A percentile compares a stretch with the other conserved stretches of the same genome.
Evolutionary conservation across 2,113 vertebrate genomes (phyloP).

Genomic region (Syrmaticus mikado): DNA sequence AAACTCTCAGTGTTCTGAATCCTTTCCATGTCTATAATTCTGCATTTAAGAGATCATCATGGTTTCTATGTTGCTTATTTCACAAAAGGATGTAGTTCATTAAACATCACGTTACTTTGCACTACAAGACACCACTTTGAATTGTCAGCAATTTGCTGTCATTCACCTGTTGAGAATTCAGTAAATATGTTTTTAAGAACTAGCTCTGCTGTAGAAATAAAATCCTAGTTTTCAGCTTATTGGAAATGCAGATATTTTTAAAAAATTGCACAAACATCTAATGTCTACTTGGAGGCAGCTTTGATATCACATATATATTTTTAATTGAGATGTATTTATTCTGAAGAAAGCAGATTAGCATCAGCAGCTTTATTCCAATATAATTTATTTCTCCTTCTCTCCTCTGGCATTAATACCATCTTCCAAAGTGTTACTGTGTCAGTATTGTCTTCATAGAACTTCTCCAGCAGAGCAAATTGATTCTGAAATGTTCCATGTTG

Average conservation of each 20-base stretch:
- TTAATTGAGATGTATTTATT: neutral
- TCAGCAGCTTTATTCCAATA: neutral
- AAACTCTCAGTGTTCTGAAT: neutral
- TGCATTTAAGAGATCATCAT: neutral
- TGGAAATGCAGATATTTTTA: neutral
- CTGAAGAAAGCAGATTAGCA: neutral
- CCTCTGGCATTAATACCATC: neutral
- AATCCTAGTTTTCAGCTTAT: neutral
- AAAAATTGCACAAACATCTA: neutral
- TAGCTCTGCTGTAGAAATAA: neutral
- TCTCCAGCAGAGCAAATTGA: constrained; percentile 9
- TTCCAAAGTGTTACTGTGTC: neutral
- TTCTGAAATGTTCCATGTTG: constrained; percentile 17
- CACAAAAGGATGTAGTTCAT: neutral
- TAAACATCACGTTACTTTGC: neutral
- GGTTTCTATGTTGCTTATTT: neutral
- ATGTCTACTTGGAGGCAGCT: neutral
- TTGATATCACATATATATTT: neutral
- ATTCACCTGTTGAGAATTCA: neutral
- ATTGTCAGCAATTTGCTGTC: neutral
- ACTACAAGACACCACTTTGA: neutral
- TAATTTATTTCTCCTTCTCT: neutral
- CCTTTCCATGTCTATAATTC: neutral
- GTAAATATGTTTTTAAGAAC: neutral
- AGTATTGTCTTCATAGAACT: neutral